Conservation (phyloP, 2,888 invertebrate species). For the Noctua janthina region DNA sequence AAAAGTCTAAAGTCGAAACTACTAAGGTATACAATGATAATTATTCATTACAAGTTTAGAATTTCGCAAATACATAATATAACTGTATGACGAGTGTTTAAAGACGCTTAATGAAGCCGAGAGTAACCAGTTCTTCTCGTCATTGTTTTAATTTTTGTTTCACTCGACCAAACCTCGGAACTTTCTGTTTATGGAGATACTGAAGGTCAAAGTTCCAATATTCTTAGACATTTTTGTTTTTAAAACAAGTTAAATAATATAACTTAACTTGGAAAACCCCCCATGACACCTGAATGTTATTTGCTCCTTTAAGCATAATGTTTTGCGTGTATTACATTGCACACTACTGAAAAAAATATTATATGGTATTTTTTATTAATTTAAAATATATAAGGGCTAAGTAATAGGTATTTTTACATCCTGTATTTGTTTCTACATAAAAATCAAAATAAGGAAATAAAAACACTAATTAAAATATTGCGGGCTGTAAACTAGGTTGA, state of each 20-base stretch:
- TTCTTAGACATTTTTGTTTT: background rate
- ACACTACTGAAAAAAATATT: background rate
- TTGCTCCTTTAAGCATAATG: background rate
- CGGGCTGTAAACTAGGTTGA: conserved; percentile 74
- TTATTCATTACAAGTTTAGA: background rate
- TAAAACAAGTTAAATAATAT: background rate
- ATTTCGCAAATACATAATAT: conserved; percentile 10
- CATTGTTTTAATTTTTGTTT: background rate
- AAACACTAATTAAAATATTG: conserved; percentile 20
- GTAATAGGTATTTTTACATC: no score
- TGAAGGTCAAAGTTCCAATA: background rate
- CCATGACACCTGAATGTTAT: background rate
- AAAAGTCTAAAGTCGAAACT: conserved; percentile 80
- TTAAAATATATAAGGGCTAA: no score
- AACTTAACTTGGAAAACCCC: background rate
- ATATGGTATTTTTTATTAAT: background rate
- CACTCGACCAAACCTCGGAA: background rate
- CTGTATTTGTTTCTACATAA: no score
- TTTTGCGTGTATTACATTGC: background rate
- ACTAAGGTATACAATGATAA: conserved; percentile 75
- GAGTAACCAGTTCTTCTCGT: background rate
- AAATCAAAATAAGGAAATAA: background rate
- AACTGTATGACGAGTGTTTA: background rate
- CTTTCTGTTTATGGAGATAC: background rate
- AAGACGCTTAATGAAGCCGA: background rate